Evolutionary conservation across 2,888 invertebrate genomes (phyloP).

Genomic region (Gryllus longicercus): DNA sequence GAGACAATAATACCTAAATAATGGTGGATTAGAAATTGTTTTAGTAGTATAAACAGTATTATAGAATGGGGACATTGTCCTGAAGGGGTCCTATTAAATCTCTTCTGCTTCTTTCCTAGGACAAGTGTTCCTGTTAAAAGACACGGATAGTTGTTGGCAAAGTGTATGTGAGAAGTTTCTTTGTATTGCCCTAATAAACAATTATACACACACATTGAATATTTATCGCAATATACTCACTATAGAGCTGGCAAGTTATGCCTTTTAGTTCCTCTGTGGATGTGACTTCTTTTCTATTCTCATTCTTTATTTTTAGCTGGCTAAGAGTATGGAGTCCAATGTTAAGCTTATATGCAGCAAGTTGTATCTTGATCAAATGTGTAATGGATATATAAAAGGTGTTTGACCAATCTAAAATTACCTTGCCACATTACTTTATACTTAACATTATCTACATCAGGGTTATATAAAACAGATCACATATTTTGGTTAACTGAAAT

Average conservation of each 20-base stretch:
- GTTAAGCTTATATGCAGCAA: not conserved
- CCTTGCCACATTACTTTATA: not conserved
- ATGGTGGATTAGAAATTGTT: not conserved
- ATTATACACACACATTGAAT: not conserved
- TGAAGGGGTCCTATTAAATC: not conserved
- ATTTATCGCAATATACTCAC: not conserved
- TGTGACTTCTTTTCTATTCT: not conserved
- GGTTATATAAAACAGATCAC: not conserved
- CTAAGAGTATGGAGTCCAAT: not conserved
- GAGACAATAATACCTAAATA: not conserved
- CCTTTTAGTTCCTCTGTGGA: no score
- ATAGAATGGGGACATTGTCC: not conserved
- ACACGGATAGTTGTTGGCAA: not conserved
- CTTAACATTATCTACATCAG: not conserved
- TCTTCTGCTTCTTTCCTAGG: slow-evolving; percentile 17
- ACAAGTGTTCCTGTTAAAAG: slow-evolving; percentile 6
- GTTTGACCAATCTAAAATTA: not conserved
- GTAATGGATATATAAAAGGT: not conserved
- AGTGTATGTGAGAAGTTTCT: not conserved
- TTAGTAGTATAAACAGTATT: not conserved
- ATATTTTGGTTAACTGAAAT: not conserved
- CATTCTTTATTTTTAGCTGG: slow-evolving; percentile 17
- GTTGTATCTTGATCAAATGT: not conserved
- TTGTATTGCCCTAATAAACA: slow-evolving; percentile 11
- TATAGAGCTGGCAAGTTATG: not conserved